Evolutionary conservation across 2,888 invertebrate genomes (phyloP), one percentile per base, ranked within the genome.

Genomic region (Cyclophora albipunctata): DNA sequence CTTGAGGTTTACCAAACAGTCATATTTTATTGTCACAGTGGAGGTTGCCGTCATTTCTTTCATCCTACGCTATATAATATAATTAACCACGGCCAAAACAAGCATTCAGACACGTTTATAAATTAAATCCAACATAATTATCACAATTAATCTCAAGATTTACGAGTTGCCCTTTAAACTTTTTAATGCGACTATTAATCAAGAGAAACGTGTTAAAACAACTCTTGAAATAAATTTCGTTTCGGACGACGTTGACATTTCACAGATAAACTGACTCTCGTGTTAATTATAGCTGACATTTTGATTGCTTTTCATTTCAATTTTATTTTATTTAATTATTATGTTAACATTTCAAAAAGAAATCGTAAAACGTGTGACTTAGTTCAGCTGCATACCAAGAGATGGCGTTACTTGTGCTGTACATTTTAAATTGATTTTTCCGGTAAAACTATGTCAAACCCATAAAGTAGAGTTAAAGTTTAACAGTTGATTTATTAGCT

Each of bases 71-170:
- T 20, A 20, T 20, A 20, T 20, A 20, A 20, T 20, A 20, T 20
- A 20, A 20, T 20, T 1, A 20, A 20, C 20, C 20, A 20, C 20
- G 20, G 20, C 20, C 20, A 20, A 20, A 20, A 37, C 5, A 37
- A 37, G 37, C 5, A n/a, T 34, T 45, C 34, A 45, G 45, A 34
- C 6, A 45, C 34, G 34, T 45, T 34, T 34, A 34, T 45, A 45
- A 45, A 34, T 34, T 45, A 73, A 73, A 73, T 71, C 67, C 66
- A 60, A 75, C 71, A 72, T 73, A 66, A 71, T 78, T 78, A 77
- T 79, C 76, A 74, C 67, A 73, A 76, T 76, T 71, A 75, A 73
- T 77, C 72, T 66, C 47, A 51, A 63, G 68, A 76, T 76, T 74
- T 74, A 75, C 71, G 56, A 50, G 59, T 65, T 60, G 67, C 69